These are phyloP conservation scores for Octodon degus DNA, from an alignment of 2,113 vertebrate species.

Conservation along the genomic window DNA sequence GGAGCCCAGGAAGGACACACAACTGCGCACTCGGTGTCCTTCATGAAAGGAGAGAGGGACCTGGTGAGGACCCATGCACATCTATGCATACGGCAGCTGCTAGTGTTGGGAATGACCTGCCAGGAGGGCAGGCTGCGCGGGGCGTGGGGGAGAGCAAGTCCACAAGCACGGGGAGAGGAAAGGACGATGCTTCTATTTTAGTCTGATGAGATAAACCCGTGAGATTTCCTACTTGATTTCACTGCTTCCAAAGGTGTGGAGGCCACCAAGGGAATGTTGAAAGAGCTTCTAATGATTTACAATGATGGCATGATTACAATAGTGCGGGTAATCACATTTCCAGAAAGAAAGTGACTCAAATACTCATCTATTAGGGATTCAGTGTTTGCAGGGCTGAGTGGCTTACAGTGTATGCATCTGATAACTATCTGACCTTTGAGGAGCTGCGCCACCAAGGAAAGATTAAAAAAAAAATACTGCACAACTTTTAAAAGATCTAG, in stretches of 20 bases:
- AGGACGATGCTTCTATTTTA: background rate
- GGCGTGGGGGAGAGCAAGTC: background rate
- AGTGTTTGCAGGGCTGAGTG: background rate
- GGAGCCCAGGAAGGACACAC: constrained; percentile 84
- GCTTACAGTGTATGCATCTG: background rate
- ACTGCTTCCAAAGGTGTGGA: constrained; percentile 35
- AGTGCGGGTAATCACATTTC: background rate
- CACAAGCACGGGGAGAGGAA: background rate
- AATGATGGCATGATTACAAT: constrained; percentile 34
- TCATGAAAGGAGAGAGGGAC: constrained; percentile 62
- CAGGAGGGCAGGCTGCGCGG: background rate
- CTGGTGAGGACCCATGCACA: constrained; percentile 62
- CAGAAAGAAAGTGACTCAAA: background rate
- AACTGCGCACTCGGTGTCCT: constrained; percentile 74
- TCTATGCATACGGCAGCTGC: constrained; percentile 69
- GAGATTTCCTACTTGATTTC: background rate
- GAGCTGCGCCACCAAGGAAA: background rate
- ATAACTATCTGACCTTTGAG: background rate
- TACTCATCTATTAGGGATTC: background rate
- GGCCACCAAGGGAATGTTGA: background rate
- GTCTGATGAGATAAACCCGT: background rate
- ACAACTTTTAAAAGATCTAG: background rate
- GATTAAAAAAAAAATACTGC: background rate
- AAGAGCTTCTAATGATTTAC: constrained; percentile 45
- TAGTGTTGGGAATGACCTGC: background rate